These are phyloP conservation scores for Pseudomyrmex dendroicus DNA, from an alignment of 1,140 invertebrate species.

Conservation along the genomic window DNA sequence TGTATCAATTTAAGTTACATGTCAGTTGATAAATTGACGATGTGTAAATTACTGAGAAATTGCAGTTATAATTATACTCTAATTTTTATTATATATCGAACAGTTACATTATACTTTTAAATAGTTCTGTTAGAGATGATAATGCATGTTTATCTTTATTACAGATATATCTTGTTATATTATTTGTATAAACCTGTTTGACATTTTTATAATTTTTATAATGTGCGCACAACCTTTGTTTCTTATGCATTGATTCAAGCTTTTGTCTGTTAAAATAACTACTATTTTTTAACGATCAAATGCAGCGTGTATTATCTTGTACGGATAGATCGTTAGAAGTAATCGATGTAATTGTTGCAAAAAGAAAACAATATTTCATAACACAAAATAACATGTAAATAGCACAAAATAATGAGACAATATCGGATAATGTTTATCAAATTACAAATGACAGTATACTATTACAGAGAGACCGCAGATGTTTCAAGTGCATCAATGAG, in stretches of 20 bases:
- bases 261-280: background rate
- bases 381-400: conserved; percentile 6
- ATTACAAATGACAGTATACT: background rate
- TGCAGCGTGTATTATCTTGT: conserved; percentile 6
- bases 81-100: too few species aligned
- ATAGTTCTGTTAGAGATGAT: too few species aligned
- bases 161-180: too few species aligned
- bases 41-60: too few species aligned
- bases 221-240: too few species aligned
- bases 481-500: background rate
- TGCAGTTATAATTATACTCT: too few species aligned
- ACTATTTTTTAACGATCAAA: background rate
- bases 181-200: too few species aligned
- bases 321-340: background rate
- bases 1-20: background rate
- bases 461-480: background rate
- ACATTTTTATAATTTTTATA: too few species aligned
- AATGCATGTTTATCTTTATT: too few species aligned
- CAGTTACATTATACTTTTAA: too few species aligned
- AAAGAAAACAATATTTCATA: conserved; percentile 3
- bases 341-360: background rate
- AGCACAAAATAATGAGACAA: background rate
- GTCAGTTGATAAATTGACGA: too few species aligned
- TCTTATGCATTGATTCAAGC: too few species aligned
- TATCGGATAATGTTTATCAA: conserved; percentile 10